A percentile compares a stretch with the other conserved stretches of the same genome.
Evolutionary conservation across 2,113 vertebrate species (phyloP).

Genomic region (Syngnathus floridae): DNA sequence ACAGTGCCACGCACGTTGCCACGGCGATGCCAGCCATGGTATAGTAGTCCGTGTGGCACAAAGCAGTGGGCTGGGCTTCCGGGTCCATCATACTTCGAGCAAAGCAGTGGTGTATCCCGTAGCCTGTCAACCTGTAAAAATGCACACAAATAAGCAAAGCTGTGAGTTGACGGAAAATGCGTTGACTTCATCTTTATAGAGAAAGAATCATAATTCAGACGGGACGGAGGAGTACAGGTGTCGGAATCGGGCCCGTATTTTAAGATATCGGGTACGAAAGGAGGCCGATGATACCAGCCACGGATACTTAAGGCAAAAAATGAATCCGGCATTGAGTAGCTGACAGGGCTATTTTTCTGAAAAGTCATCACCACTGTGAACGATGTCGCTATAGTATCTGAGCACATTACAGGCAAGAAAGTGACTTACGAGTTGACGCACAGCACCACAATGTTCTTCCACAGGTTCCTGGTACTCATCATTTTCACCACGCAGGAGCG

Average conservation of each 20-base stretch:
- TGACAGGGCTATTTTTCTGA: too few relatives aligned
- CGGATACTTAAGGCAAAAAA: too few relatives aligned
- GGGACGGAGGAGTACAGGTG: too few relatives aligned
- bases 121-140: slow-evolving; percentile 82
- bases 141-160: slow-evolving; percentile 6
- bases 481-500: slow-evolving; percentile 91
- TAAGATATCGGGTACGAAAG: too few relatives aligned
- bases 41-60: slow-evolving; percentile 85
- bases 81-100: slow-evolving; percentile 90
- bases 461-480: slow-evolving; percentile 91
- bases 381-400: too few relatives aligned
- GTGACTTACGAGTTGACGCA: slow-evolving; percentile 97
- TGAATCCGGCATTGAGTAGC: too few relatives aligned
- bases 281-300: too few relatives aligned
- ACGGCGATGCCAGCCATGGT: slow-evolving; percentile 87
- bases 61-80: slow-evolving; percentile 76
- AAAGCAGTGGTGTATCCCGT: slow-evolving; percentile 95
- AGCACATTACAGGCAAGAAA: background rate
- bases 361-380: too few relatives aligned
- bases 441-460: slow-evolving; percentile 96
- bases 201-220: too few relatives aligned
- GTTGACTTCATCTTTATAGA: too few relatives aligned
- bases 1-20: slow-evolving; percentile 87
- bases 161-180: too few relatives aligned
- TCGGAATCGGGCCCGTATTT: too few relatives aligned